A percentile compares a stretch with the other conserved stretches of the same genome.
phyloP scores from a whole-genome alignment of 2,113 vertebrate species.

The Uria lomvia region DNA sequence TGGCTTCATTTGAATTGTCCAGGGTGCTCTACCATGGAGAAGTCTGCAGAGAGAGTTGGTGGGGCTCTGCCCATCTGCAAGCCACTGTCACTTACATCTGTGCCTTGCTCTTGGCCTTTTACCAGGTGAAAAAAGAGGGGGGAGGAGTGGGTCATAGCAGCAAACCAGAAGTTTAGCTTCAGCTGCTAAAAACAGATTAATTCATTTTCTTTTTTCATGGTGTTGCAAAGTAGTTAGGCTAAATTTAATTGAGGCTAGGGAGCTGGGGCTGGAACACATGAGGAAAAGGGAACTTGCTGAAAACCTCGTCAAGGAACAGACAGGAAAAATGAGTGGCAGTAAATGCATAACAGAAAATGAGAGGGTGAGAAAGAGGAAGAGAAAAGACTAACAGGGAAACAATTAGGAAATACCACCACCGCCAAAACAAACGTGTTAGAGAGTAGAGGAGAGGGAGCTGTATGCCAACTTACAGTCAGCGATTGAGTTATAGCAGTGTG shows the following conservation, averaged over 20 bases:
- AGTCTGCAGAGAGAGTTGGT: background rate
- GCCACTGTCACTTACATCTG: background rate
- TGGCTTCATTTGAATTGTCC: background rate
- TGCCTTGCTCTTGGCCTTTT: background rate
- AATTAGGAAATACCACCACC: slow-evolving; percentile 2
- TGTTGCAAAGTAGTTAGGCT: background rate
- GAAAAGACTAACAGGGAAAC: background rate
- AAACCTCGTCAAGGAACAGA: slow-evolving; percentile 3
- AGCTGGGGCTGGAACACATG: background rate
- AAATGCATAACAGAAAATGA: slow-evolving; percentile 28
- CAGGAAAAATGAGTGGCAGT: background rate
- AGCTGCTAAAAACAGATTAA: background rate
- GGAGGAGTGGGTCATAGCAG: background rate
- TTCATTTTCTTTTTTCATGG: background rate
- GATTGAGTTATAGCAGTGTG: background rate
- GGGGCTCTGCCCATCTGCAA: background rate
- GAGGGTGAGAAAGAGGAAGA: slow-evolving; percentile 1
- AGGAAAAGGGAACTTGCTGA: slow-evolving; percentile 40
- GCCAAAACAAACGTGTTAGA: background rate
- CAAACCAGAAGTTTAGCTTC: background rate
- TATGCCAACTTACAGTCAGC: background rate
- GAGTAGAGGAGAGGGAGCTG: background rate
- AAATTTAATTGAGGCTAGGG: slow-evolving; percentile 7
- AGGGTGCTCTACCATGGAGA: background rate
- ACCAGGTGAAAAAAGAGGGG: background rate